Conservation (phyloP, 2,797 vertebrate species). For the Heliangelus exortis region DNA sequence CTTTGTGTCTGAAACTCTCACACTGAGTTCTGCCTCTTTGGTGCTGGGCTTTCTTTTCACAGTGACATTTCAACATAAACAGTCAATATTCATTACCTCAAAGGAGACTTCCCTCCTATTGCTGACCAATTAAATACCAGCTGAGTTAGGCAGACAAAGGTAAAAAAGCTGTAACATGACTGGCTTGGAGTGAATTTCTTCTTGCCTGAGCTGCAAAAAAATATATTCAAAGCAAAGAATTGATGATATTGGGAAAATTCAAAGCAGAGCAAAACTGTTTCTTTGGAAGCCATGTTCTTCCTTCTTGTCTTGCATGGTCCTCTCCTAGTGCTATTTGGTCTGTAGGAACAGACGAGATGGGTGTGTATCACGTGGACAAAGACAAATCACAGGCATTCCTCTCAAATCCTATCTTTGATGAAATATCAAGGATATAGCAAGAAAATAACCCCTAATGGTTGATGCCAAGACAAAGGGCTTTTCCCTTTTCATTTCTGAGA, state of each 20-base stretch:
- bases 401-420: background rate
- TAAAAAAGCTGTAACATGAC: slow-evolving; percentile 72
- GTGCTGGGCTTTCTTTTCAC: slow-evolving; percentile 90
- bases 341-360: background rate
- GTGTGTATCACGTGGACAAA: background rate
- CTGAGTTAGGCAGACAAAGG: slow-evolving; percentile 86
- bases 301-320: slow-evolving; percentile 22
- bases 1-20: slow-evolving; percentile 91
- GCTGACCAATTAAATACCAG: slow-evolving; percentile 97
- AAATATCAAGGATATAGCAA: background rate
- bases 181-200: slow-evolving; percentile 53
- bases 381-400: background rate
- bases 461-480: slow-evolving; percentile 49
- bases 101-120: slow-evolving; percentile 91
- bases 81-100: slow-evolving; percentile 94
- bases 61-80: slow-evolving; percentile 93
- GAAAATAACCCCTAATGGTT: background rate
- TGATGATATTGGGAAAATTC: slow-evolving; percentile 6
- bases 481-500: slow-evolving; percentile 7
- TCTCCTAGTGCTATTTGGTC: background rate
- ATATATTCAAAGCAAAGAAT: slow-evolving; percentile 69
- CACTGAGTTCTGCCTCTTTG: slow-evolving; percentile 88
- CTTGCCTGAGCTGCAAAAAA: slow-evolving; percentile 61
- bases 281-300: slow-evolving; percentile 24
- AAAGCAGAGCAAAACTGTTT: slow-evolving; percentile 37